Percentiles rank a stretch among this genome's conserved stretches.
Evolutionary conservation across 2,888 invertebrate genomes (phyloP).

Genomic region (Chymomyza procnemis): DNA sequence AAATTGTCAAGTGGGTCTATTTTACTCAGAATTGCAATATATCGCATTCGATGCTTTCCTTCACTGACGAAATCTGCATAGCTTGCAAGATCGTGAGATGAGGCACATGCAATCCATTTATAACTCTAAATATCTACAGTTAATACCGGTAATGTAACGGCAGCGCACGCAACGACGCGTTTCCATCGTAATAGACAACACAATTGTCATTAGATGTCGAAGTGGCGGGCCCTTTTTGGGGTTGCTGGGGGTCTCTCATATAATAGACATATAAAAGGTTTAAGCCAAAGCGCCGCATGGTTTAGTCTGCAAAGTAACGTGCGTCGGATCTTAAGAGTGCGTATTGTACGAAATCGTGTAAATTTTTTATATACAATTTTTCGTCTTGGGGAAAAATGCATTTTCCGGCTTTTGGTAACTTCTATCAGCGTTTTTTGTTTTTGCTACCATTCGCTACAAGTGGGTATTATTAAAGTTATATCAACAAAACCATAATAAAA

Average conservation of each 20-base stretch:
- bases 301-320: constrained; percentile 52
- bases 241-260: background rate
- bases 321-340: constrained; percentile 13
- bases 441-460: constrained; percentile 57
- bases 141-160: background rate
- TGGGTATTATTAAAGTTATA: constrained; percentile 39
- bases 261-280: constrained; percentile 35
- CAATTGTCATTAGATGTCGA: background rate
- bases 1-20: too few species aligned
- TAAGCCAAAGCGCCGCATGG: constrained; percentile 32
- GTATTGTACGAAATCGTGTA: background rate
- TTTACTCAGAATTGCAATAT: background rate
- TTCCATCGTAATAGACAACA: background rate
- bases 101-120: background rate
- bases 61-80: background rate
- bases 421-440: constrained; percentile 59
- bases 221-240: background rate
- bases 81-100: background rate
- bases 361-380: background rate
- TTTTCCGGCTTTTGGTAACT: constrained; percentile 56
- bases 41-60: background rate
- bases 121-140: background rate
- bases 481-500: constrained; percentile 3
- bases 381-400: constrained; percentile 48
- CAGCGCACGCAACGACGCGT: background rate